phyloP scores from a whole-genome alignment of 2,113 vertebrate genomes.

The Lasiurus cinereus region DNA sequence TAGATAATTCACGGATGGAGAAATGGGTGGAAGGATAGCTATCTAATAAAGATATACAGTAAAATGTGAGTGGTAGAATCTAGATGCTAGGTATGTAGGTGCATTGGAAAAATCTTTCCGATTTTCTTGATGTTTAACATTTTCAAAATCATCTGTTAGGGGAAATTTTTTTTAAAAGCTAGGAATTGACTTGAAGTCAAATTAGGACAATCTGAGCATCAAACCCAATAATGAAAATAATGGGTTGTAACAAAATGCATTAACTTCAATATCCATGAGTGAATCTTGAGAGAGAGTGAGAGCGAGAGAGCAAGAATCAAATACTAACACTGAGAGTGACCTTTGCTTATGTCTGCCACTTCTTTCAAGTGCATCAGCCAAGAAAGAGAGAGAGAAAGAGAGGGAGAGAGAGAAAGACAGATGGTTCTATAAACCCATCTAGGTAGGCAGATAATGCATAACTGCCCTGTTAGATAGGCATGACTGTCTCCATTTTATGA shows the following conservation, averaged over 20 bases:
- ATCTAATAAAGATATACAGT: not conserved
- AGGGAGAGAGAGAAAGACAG: not conserved
- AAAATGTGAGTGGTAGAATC: not conserved
- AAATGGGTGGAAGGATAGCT: not conserved
- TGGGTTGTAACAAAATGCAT: not conserved
- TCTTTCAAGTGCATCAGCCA: constrained; percentile 30
- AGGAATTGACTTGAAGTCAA: not conserved
- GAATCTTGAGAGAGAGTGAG: not conserved
- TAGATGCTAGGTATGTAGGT: not conserved
- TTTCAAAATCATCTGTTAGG: not conserved
- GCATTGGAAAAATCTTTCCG: not conserved
- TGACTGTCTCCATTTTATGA: not conserved
- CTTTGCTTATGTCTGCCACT: not conserved
- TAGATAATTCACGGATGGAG: not conserved
- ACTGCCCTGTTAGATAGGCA: not conserved
- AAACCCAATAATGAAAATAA: constrained; percentile 13
- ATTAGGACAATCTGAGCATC: not conserved
- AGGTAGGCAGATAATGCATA: not conserved
- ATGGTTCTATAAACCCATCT: not conserved
- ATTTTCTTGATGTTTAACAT: constrained; percentile 3
- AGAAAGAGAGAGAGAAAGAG: not conserved
- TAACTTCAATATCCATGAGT: not conserved
- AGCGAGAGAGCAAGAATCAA: not conserved
- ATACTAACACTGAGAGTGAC: not conserved
- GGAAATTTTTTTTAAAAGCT: not conserved